A percentile compares a stretch with the other conserved stretches of the same genome.
phyloP scores from a whole-genome alignment of 2,113 vertebrate species.

The Sardina pilchardus region DNA sequence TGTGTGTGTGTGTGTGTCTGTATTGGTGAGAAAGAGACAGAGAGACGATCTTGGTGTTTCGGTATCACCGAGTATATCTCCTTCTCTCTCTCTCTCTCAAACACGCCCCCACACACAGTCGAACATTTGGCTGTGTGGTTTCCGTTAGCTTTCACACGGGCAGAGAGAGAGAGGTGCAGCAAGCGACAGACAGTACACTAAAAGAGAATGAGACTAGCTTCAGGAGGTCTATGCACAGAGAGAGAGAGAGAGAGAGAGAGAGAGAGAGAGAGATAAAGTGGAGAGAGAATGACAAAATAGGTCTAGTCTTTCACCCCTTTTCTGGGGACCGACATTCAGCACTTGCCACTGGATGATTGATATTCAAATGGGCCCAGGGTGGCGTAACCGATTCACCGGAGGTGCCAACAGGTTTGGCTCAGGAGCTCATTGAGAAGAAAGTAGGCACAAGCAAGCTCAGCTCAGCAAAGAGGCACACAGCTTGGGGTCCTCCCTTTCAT shows the following conservation, averaged over 20 bases:
- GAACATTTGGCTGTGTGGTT: slow-evolving; percentile 63
- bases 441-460: neutral
- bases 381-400: neutral
- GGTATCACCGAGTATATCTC: slow-evolving; percentile 19
- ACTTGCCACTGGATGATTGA: neutral
- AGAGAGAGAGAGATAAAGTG: slow-evolving; percentile 14
- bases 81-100: neutral
- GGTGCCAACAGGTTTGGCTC: slow-evolving; percentile 7
- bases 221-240: neutral
- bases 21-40: neutral
- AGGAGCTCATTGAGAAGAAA: neutral
- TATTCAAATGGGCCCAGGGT: neutral
- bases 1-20: neutral
- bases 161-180: slow-evolving; percentile 25
- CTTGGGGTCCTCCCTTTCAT: neutral
- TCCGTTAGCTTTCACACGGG: slow-evolving; percentile 60
- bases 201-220: slow-evolving; percentile 6
- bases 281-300: slow-evolving; percentile 21
- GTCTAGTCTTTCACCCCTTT: neutral
- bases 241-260: neutral
- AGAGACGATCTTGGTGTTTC: slow-evolving; percentile 19
- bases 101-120: slow-evolving; percentile 4
- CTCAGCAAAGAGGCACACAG: neutral
- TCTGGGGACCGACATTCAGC: neutral
- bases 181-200: neutral